Percentiles rank a stretch among this genome's conserved stretches.
phyloP scores from a whole-genome alignment of 1,140 invertebrate genomes.

The Ostrea denselamellosa region DNA sequence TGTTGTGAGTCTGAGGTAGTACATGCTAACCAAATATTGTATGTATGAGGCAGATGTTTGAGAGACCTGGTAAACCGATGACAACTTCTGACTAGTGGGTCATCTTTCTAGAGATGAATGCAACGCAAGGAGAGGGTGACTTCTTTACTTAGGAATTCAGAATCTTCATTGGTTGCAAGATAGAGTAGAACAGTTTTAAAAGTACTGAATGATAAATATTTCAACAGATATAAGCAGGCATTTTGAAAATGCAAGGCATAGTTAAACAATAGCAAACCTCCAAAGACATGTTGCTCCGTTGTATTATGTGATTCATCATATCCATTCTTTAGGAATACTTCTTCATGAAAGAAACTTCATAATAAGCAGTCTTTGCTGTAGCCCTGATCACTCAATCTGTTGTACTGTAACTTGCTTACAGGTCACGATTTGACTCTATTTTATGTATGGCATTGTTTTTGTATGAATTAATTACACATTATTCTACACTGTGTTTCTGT shows the following conservation, averaged over 20 bases:
- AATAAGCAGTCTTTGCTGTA: too few species aligned
- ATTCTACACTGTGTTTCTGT: not conserved
- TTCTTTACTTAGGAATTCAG: not conserved
- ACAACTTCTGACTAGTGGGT: not conserved
- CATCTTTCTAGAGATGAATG: not conserved
- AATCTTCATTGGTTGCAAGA: not conserved
- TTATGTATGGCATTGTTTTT: not conserved
- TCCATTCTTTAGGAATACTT: too few species aligned
- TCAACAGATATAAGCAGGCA: too few species aligned
- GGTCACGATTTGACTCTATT: not conserved
- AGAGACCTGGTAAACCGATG: not conserved
- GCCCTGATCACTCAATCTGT: too few species aligned
- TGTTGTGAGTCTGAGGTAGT: not conserved
- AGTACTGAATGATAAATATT: not conserved
- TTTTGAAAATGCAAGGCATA: too few species aligned
- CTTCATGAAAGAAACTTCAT: too few species aligned
- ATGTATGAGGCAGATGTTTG: not conserved
- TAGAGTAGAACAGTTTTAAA: not conserved
- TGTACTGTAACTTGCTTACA: too few species aligned
- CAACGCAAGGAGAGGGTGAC: not conserved
- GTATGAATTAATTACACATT: not conserved
- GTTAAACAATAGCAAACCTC: too few species aligned
- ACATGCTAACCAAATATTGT: not conserved
- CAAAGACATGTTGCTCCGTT: too few species aligned
- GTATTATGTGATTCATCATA: too few species aligned